These are phyloP conservation scores for Vombatus ursinus DNA, from an alignment of 2,113 vertebrate genomes.

Conservation along the genomic window DNA sequence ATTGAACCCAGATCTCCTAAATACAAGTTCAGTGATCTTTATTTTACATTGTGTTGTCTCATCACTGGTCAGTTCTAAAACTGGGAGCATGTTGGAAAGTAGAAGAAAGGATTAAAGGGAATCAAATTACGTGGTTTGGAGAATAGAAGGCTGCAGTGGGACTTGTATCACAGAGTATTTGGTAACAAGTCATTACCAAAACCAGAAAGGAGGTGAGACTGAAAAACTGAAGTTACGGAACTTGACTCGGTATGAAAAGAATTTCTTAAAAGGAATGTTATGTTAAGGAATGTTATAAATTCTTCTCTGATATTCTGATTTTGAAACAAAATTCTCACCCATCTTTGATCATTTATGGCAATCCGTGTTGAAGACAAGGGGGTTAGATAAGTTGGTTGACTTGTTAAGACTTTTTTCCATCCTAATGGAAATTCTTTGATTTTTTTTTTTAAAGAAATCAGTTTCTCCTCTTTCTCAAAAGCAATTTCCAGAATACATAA, in stretches of 20 bases:
- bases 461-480: constrained; percentile 57
- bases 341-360: constrained; percentile 62
- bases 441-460: constrained; percentile 57
- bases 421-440: constrained; percentile 56
- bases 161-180: background rate
- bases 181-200: constrained; percentile 3
- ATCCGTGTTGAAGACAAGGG: constrained; percentile 51
- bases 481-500: constrained; percentile 54
- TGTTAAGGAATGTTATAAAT: constrained; percentile 67
- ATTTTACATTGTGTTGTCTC: background rate
- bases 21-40: background rate
- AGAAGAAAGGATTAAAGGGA: constrained; percentile 3
- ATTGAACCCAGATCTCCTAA: background rate
- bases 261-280: constrained; percentile 63
- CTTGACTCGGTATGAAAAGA: constrained; percentile 44
- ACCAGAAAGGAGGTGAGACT: constrained; percentile 8
- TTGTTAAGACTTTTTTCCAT: constrained; percentile 24
- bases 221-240: background rate
- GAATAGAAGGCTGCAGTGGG: background rate
- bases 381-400: constrained; percentile 65
- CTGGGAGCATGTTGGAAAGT: constrained; percentile 19
- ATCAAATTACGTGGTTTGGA: constrained; percentile 6
- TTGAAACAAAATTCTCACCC: constrained; percentile 53
- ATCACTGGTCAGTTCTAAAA: background rate
- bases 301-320: constrained; percentile 66